phyloP scores from a whole-genome alignment of 2,113 vertebrate genomes.

The Axis porcinus region DNA sequence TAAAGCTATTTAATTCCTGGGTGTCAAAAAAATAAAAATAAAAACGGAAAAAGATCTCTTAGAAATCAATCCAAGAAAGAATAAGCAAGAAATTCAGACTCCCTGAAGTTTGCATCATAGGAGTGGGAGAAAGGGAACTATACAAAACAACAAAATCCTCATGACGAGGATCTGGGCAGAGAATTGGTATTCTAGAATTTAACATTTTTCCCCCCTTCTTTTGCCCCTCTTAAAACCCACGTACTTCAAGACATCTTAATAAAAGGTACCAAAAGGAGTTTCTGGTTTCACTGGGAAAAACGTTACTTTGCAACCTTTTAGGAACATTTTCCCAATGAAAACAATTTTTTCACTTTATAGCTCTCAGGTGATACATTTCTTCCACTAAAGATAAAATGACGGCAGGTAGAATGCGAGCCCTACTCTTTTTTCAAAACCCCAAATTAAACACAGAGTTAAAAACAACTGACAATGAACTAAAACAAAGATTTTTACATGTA shows the following conservation, averaged over 20 bases:
- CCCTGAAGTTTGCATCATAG: neutral
- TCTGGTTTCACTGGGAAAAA: neutral
- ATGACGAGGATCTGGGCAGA: neutral
- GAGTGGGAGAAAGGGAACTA: neutral
- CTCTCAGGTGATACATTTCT: neutral
- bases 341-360: neutral
- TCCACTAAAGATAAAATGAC: neutral
- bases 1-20: constrained; percentile 96
- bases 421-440: neutral
- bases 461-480: neutral
- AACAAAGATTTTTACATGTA: neutral
- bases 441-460: neutral
- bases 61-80: constrained; percentile 54
- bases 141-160: neutral
- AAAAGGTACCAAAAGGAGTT: neutral
- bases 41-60: constrained; percentile 62
- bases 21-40: constrained; percentile 55
- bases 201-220: neutral
- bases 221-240: constrained; percentile 8
- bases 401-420: neutral
- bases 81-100: constrained; percentile 55
- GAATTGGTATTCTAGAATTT: constrained; percentile 38
- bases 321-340: constrained; percentile 1
- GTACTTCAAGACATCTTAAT: neutral
- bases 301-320: neutral